Evolutionary conservation across 2,113 vertebrate genomes (phyloP), one percentile per base, ranked within the genome.

Genomic region (Solenodon paradoxus): DNA sequence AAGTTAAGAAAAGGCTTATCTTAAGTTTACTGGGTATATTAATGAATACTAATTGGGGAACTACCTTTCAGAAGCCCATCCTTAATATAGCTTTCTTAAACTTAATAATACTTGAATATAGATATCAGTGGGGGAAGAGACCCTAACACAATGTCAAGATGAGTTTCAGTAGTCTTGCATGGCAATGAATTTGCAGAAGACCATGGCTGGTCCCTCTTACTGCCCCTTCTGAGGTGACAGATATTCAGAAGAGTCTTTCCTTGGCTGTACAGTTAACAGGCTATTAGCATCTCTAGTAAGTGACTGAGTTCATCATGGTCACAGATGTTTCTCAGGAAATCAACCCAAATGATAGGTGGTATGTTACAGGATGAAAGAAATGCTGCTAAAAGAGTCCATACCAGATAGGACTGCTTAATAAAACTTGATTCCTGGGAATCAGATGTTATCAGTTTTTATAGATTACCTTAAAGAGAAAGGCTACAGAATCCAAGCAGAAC

Each of bases 161-260:
- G 78, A 69, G 20, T 79, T 95, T 91, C 42, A 16, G 93, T 19
- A 82, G 64, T 22, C 30, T 94, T 45, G n/a, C 42, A 64, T n/a
- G 45, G 42, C 94, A 74, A 85, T 78, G 30, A 93, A 85, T 94
- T 68, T 94, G 30, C 32, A 95, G 38, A 55, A 81, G 66, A 97
- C 15, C 51, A 5, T 35, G n/a, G 9, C 28, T 85, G 30, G 42
- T 86, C 53, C 40, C 32, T 66, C 35, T 85, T 40, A 90, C 45
- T 77, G 15, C 8, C 82, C 49, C 75, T 91, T 92, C 32, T 61
- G 83, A 95, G 40, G 59, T 79, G 68, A 83, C 49, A 96, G 51
- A 61, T 88, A 96, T 97, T 96, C n/a, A 95, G 38, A 94, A 86
- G 38, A 92, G 24, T 80, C 72, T 90, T 85, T 80, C 83, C 26